These are phyloP conservation scores for Aricia agestis DNA, from an alignment of 1,140 invertebrate species.

Conservation along the genomic window DNA sequence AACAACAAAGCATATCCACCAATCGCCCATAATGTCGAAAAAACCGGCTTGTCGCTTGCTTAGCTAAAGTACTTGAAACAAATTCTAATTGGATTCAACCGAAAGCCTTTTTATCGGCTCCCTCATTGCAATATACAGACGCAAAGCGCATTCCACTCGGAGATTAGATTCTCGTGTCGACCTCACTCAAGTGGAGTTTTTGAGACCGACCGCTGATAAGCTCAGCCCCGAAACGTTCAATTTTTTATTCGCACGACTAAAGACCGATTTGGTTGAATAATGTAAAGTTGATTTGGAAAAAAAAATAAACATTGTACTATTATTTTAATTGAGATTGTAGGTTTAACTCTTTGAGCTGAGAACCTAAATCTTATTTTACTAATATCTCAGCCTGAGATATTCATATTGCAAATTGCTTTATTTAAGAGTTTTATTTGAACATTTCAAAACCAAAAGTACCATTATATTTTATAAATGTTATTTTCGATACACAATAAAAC, in stretches of 20 bases:
- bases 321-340: no score
- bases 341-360: no score
- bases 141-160: not conserved
- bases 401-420: no score
- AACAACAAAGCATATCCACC: no score
- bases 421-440: no score
- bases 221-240: not conserved
- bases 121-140: not conserved
- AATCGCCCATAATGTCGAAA: no score
- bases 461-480: no score
- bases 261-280: not conserved
- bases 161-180: constrained; percentile 2
- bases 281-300: not conserved
- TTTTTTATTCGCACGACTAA: not conserved
- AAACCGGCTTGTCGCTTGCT: not conserved
- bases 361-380: no score
- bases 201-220: not conserved
- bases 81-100: not conserved
- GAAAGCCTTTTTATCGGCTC: not conserved
- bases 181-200: constrained; percentile 2
- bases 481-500: no score
- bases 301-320: not conserved
- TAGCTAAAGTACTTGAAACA: not conserved
- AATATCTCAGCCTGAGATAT: no score
- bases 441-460: no score